phyloP scores from a whole-genome alignment of 2,113 vertebrate genomes.

The Andinoacara biseriatus region DNA sequence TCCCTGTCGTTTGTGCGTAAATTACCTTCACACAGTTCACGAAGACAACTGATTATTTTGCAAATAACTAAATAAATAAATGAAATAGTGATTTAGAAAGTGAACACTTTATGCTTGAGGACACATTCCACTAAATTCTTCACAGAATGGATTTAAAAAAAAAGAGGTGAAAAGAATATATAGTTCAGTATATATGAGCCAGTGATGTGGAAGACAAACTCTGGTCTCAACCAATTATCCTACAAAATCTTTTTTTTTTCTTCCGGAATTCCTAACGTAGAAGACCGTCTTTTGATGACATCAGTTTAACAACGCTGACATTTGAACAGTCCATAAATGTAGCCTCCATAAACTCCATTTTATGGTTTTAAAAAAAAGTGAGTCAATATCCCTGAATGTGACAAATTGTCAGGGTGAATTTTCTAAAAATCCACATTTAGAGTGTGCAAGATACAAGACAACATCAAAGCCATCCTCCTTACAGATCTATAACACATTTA shows the following conservation, averaged over 20 bases:
- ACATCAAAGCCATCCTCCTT: conserved; percentile 44
- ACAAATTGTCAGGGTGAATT: conserved; percentile 46
- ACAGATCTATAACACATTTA: conserved; percentile 35
- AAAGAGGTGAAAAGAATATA: conserved; percentile 18
- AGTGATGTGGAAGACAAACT: conserved; percentile 12
- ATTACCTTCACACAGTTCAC: conserved; percentile 42
- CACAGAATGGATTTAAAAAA: neutral
- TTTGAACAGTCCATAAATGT: neutral
- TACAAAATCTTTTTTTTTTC: neutral
- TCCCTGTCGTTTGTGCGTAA: conserved; percentile 47
- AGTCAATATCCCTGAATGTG: conserved; percentile 62
- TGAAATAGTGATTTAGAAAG: conserved; percentile 27
- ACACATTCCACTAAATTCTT: conserved; percentile 10
- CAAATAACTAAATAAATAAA: neutral
- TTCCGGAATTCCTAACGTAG: neutral
- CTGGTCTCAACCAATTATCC: neutral
- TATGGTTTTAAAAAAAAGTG: conserved; percentile 12
- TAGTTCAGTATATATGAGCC: conserved; percentile 13
- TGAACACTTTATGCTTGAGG: conserved; percentile 7
- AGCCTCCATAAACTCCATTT: neutral
- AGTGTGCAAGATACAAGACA: conserved; percentile 50
- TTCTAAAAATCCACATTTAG: conserved; percentile 24
- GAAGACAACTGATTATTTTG: conserved; percentile 14
- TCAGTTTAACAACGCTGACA: conserved; percentile 8
- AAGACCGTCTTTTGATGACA: neutral